Percentiles rank a stretch among this genome's conserved stretches.
phyloP scores from a whole-genome alignment of 2,113 vertebrate genomes.

The Shinisaurus crocodilurus region DNA sequence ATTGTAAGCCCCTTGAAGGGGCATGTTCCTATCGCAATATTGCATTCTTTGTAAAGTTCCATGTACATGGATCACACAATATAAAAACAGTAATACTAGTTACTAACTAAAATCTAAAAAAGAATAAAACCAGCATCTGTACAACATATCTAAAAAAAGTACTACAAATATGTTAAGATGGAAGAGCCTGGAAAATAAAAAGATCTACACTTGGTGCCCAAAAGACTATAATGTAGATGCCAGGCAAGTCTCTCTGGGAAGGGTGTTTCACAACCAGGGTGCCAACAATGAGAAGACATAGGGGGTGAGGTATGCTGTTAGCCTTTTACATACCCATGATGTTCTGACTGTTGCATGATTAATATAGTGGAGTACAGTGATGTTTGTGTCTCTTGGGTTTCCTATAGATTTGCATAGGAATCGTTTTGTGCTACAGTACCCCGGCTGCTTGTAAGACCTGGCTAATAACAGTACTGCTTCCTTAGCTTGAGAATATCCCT shows the following conservation, averaged over 20 bases:
- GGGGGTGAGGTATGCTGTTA: neutral
- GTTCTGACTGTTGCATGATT: neutral
- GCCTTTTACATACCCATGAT: neutral
- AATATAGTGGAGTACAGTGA: neutral
- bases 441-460: neutral
- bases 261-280: neutral
- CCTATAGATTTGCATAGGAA: neutral
- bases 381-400: neutral
- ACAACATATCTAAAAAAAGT: neutral
- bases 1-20: neutral
- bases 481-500: neutral
- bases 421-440: neutral
- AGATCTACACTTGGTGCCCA: too few relatives aligned
- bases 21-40: neutral
- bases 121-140: neutral
- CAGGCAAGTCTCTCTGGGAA: neutral
- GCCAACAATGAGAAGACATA: neutral
- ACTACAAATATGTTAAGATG: too few relatives aligned
- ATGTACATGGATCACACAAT: neutral
- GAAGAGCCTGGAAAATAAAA: too few relatives aligned
- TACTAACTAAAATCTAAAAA: neutral
- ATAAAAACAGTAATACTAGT: neutral
- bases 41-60: neutral
- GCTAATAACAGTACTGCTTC: neutral
- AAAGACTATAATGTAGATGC: neutral